Evolutionary conservation across 2,888 invertebrate species (phyloP).

Genomic region (Pyrrhia umbra): DNA sequence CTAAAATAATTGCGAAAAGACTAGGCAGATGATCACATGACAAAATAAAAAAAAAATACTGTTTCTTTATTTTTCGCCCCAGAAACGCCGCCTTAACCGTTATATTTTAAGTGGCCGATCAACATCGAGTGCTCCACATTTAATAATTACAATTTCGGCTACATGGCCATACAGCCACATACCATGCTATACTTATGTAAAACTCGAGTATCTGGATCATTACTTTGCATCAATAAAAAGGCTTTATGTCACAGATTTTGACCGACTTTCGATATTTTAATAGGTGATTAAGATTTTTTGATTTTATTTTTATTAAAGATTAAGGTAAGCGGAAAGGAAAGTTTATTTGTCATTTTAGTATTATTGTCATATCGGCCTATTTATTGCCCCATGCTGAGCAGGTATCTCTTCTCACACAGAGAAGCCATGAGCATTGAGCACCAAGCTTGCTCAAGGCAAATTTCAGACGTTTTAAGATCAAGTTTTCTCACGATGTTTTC

Average conservation of each 20-base stretch:
- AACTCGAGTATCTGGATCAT: conserved; percentile 32
- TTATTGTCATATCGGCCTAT: background rate
- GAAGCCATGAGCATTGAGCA: too few relatives aligned
- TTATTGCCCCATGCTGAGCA: too few relatives aligned
- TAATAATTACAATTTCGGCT: conserved; percentile 55
- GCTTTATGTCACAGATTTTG: conserved; percentile 17
- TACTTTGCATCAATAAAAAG: conserved; percentile 34
- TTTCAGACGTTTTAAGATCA: too few relatives aligned
- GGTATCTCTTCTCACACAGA: too few relatives aligned
- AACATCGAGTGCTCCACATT: conserved; percentile 57
- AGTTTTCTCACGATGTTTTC: too few relatives aligned
- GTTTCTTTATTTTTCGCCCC: background rate
- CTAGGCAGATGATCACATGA: background rate
- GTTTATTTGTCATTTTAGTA: conserved; percentile 15
- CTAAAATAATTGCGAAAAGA: too few relatives aligned
- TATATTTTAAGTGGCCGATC: conserved; percentile 47
- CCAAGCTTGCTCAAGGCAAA: too few relatives aligned
- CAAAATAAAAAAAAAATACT: background rate
- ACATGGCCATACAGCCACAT: conserved; percentile 3
- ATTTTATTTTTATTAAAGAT: conserved; percentile 4
- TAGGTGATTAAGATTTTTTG: conserved; percentile 31
- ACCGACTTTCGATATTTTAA: conserved; percentile 48
- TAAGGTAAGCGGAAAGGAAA: conserved; percentile 12
- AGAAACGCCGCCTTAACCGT: conserved; percentile 55
- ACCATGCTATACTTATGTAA: conserved; percentile 14